These are phyloP conservation scores for Clunio marinus DNA, from an alignment of 2,888 invertebrate genomes.

Conservation along the genomic window DNA sequence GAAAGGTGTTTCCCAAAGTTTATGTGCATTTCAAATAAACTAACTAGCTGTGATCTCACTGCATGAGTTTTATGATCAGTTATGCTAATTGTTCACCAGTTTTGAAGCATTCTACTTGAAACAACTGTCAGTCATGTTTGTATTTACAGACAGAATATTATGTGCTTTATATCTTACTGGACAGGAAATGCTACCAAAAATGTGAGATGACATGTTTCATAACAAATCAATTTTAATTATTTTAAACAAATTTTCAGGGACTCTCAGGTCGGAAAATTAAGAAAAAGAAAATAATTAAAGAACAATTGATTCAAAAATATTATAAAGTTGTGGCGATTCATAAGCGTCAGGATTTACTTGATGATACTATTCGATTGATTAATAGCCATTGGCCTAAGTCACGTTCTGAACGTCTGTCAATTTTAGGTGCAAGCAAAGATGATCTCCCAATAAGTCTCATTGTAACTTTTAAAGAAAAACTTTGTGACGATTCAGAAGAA, in stretches of 20 bases:
- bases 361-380: conserved; percentile 68
- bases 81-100: too few species aligned
- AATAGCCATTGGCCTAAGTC: conserved; percentile 87
- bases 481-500: conserved; percentile 45
- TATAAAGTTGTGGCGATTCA: conserved; percentile 65
- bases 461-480: conserved; percentile 51
- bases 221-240: not conserved
- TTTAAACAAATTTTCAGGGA: conserved; percentile 9
- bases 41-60: too few species aligned
- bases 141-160: too few species aligned
- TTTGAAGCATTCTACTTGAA: too few species aligned
- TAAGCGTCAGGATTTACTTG: conserved; percentile 64
- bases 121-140: too few species aligned
- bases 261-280: not conserved
- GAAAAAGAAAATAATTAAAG: not conserved
- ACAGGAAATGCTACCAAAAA: conserved; percentile 11
- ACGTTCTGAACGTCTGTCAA: conserved; percentile 70
- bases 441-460: conserved; percentile 67
- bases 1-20: too few species aligned
- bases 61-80: too few species aligned
- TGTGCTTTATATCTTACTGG: conserved; percentile 24
- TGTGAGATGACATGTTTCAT: not conserved
- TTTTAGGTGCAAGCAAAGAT: conserved; percentile 68
- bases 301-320: conserved; percentile 16
- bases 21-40: too few species aligned